Conservation (phyloP, 2,113 vertebrate species). For the Phoxinus phoxinus region DNA sequence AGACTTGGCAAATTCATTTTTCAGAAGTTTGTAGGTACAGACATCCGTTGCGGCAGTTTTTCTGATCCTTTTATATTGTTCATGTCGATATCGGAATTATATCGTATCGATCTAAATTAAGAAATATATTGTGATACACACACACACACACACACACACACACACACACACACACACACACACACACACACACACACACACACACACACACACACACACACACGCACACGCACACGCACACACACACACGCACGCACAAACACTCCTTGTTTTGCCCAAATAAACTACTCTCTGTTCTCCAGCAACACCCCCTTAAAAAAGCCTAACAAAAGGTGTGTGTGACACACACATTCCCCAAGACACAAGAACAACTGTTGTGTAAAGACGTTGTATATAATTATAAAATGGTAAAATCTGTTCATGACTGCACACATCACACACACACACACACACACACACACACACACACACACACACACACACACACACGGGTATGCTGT, state of each 20-base stretch:
- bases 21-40: too few species aligned
- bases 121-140: too few species aligned
- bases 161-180: too few species aligned
- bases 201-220: neutral
- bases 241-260: neutral
- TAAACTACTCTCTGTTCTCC: conserved; percentile 42
- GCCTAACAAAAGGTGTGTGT: conserved; percentile 29
- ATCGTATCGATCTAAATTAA: too few species aligned
- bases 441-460: conserved; percentile 16
- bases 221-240: neutral
- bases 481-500: conserved; percentile 39
- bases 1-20: too few species aligned
- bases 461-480: conserved; percentile 28
- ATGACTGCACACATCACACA: neutral
- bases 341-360: conserved; percentile 16
- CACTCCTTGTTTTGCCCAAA: conserved; percentile 18
- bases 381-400: conserved; percentile 7
- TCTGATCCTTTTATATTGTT: too few species aligned
- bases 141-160: too few species aligned
- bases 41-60: too few species aligned
- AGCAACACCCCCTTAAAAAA: conserved; percentile 20
- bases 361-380: conserved; percentile 28
- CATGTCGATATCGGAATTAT: too few species aligned
- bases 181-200: too few species aligned
- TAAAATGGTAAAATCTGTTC: conserved; percentile 26